Evolutionary conservation across 1,140 invertebrate species (phyloP).

Genomic region (Nasonia longicornis): DNA sequence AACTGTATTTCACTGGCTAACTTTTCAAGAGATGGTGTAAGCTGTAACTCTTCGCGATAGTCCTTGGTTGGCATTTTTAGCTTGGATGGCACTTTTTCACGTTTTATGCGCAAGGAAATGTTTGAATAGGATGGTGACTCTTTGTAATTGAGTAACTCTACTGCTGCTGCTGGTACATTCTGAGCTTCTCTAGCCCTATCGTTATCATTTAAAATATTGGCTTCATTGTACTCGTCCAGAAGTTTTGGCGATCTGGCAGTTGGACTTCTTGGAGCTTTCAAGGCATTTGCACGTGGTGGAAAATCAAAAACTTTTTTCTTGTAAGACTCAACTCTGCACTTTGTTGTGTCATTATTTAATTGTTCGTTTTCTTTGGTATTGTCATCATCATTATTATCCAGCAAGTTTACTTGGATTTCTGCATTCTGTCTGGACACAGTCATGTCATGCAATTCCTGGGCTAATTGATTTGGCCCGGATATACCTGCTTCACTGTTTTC

Average conservation of each 20-base stretch:
- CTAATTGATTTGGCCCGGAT: slow-evolving; percentile 49
- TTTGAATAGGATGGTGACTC: slow-evolving; percentile 55
- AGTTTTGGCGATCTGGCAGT: slow-evolving; percentile 57
- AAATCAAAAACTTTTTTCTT: slow-evolving; percentile 50
- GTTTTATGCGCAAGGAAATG: slow-evolving; percentile 46
- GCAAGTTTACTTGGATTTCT: slow-evolving; percentile 43
- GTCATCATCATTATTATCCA: slow-evolving; percentile 33
- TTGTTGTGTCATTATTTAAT: background rate
- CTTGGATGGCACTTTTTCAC: slow-evolving; percentile 49
- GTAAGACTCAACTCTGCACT: slow-evolving; percentile 26
- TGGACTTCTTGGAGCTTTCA: slow-evolving; percentile 45
- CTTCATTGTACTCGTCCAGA: slow-evolving; percentile 61
- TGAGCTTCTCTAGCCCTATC: slow-evolving; percentile 24
- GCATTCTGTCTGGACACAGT: slow-evolving; percentile 43
- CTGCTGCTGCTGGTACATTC: background rate
- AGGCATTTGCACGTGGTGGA: slow-evolving; percentile 33
- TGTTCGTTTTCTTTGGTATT: slow-evolving; percentile 45
- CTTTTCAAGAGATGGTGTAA: slow-evolving; percentile 59
- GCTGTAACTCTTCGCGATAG: slow-evolving; percentile 51
- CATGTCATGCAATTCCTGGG: slow-evolving; percentile 55
- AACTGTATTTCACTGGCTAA: slow-evolving; percentile 60
- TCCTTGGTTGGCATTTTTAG: slow-evolving; percentile 48
- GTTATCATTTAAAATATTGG: slow-evolving; percentile 59
- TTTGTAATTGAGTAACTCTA: slow-evolving; percentile 37
- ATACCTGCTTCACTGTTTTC: slow-evolving; percentile 10